Percentiles rank a stretch among this genome's conserved stretches.
Conservation (phyloP, 1,140 invertebrate species). For the Phocides pigmalion region DNA sequence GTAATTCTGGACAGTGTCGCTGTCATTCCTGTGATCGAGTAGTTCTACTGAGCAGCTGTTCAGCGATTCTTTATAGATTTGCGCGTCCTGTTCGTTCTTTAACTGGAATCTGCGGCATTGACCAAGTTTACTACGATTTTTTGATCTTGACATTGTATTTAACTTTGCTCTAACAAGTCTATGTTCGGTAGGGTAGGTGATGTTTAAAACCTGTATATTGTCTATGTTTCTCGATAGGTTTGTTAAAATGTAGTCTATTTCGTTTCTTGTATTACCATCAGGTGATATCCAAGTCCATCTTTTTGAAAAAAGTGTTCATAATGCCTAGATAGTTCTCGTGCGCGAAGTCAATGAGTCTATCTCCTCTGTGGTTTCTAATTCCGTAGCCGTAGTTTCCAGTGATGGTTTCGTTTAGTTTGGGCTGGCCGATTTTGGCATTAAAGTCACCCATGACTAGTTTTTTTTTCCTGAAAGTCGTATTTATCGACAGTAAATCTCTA, state of each 20-base stretch:
- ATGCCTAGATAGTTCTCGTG: neutral
- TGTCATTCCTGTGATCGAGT: too few relatives aligned
- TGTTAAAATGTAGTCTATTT: conserved; percentile 4
- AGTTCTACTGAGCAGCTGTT: neutral
- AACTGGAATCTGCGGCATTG: neutral
- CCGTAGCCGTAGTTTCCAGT: too few relatives aligned
- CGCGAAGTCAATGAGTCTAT: neutral
- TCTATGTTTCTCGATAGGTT: neutral
- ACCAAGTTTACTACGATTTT: neutral
- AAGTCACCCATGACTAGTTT: too few relatives aligned
- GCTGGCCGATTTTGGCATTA: too few relatives aligned
- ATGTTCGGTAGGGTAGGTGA: neutral
- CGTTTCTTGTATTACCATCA: neutral
- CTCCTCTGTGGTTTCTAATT: neutral
- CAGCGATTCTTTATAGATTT: neutral
- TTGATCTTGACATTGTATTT: neutral
- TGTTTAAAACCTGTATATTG: neutral
- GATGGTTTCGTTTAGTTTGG: too few relatives aligned
- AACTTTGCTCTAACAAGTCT: neutral
- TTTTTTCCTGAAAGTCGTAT: too few relatives aligned
- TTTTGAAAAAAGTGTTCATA: neutral
- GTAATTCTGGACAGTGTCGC: neutral
- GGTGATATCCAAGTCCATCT: conserved; percentile 1
- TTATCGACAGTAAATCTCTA: too few relatives aligned
- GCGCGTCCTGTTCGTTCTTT: neutral